Evolutionary conservation across 2,888 invertebrate species (phyloP).

Genomic region (Thereva nobilitata): DNA sequence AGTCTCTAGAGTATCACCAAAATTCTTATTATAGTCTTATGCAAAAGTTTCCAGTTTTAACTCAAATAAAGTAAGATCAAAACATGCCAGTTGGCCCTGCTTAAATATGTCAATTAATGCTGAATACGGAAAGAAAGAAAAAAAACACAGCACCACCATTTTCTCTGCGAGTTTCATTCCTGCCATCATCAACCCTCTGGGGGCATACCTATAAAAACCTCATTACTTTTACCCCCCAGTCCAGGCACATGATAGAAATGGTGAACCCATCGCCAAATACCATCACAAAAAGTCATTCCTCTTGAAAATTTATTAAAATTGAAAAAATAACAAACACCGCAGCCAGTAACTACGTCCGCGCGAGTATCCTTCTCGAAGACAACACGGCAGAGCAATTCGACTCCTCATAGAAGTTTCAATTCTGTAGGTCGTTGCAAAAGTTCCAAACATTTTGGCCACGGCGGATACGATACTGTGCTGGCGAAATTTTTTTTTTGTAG

Average conservation of each 20-base stretch:
- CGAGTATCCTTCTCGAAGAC: background rate
- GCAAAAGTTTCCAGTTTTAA: too few species aligned
- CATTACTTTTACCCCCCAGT: too few species aligned
- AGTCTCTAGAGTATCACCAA: too few species aligned
- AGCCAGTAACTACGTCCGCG: slow-evolving; percentile 1
- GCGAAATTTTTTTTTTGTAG: background rate
- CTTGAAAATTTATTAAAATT: slow-evolving; percentile 42
- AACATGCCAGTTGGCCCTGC: too few species aligned
- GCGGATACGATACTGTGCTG: background rate
- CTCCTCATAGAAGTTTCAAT: slow-evolving; percentile 11
- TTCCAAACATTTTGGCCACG: slow-evolving; percentile 11
- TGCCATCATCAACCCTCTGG: too few species aligned
- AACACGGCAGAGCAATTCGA: background rate
- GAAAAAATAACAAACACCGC: slow-evolving; percentile 31
- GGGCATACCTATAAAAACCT: too few species aligned
- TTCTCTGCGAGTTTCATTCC: too few species aligned
- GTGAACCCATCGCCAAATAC: background rate
- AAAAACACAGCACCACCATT: too few species aligned
- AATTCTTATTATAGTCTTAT: too few species aligned
- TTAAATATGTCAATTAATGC: too few species aligned
- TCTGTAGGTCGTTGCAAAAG: slow-evolving; percentile 7
- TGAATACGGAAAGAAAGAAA: too few species aligned
- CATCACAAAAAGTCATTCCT: slow-evolving; percentile 27
- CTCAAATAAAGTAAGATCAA: too few species aligned
- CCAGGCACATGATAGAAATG: slow-evolving; percentile 1